Percentiles rank a stretch among this genome's conserved stretches.
Evolutionary conservation across 2,888 invertebrate species (phyloP).

Genomic region (Oscheius sp.): DNA sequence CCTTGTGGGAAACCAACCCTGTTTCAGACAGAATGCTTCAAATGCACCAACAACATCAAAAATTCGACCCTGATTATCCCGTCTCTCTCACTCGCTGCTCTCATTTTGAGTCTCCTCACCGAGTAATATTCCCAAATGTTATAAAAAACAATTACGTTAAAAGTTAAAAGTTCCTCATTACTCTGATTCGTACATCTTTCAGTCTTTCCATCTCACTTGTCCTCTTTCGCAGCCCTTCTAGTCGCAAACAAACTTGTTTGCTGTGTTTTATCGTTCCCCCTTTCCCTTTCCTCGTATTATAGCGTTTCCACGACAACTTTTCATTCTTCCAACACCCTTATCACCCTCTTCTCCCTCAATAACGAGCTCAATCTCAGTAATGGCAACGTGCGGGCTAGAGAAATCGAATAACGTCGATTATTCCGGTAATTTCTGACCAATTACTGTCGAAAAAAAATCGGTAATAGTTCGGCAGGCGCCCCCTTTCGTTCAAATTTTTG

Average conservation of each 20-base stretch:
- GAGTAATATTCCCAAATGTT: too few species aligned
- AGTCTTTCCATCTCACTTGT: background rate
- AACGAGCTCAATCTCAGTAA: conserved; percentile 6
- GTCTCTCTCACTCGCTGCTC: background rate
- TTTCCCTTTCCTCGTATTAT: background rate
- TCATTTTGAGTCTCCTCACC: too few species aligned
- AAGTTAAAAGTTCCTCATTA: background rate
- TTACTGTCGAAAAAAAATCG: background rate
- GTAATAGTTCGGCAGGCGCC: too few species aligned
- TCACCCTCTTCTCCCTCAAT: background rate
- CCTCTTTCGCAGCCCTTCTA: background rate
- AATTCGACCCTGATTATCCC: background rate
- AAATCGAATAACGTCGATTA: conserved; percentile 3
- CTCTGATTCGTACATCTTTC: background rate
- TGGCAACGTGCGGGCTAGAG: conserved; percentile 6
- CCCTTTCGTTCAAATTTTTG: too few species aligned
- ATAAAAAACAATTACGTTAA: too few species aligned
- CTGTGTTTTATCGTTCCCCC: background rate
- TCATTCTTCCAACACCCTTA: background rate
- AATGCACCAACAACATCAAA: too few species aligned
- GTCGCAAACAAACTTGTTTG: background rate
- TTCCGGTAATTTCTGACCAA: background rate
- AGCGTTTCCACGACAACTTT: background rate
- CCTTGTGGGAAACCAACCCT: too few species aligned
- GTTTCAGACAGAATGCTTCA: too few species aligned